These are phyloP conservation scores for rabbit (Oryctolagus cuniculus) DNA, from an alignment of 2,113 vertebrate genomes.

Conservation along the genomic window mOryCun1.1 NC_091434.1:139814001-139814500, in stretches of 20 bases:
- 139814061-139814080: too few relatives aligned
- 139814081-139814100: too few relatives aligned
- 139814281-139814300: slow-evolving; percentile 24
- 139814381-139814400: slow-evolving; percentile 24
- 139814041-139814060: too few relatives aligned
- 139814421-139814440: not conserved
- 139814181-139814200: too few relatives aligned
- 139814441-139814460: not conserved
- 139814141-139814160: too few relatives aligned
- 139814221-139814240: too few relatives aligned
- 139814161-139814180: too few relatives aligned
- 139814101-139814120: too few relatives aligned
- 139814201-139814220: too few relatives aligned
- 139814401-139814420: slow-evolving; percentile 47
- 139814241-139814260: too few relatives aligned
- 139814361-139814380: slow-evolving; percentile 49
- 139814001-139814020: not conserved
- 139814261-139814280: not conserved
- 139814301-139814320: slow-evolving; percentile 5
- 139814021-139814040: too few relatives aligned
- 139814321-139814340: slow-evolving; percentile 4
- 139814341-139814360: not conserved
- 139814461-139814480: not conserved
- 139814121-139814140: too few relatives aligned
- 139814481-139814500: slow-evolving; percentile 15